Base-by-base conservation (phyloP, 1,140 invertebrate species). In the Lepidurus couesii region DNA sequence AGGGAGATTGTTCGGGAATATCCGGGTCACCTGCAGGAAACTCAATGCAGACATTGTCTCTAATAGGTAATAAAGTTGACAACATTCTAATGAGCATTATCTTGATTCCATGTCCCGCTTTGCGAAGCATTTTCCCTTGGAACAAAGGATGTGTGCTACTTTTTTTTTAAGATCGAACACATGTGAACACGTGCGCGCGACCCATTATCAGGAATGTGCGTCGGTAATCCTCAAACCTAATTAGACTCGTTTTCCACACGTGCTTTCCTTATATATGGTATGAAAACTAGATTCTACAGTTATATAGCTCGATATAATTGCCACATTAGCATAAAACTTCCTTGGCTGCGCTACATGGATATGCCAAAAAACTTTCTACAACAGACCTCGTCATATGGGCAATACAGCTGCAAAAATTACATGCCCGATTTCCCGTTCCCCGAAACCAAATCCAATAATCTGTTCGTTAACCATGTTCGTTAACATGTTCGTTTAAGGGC, bases 11-110 rank as follows among this genome's bases (percentile, higher is more conserved):
- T 34, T 34, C 53, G 0, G 2, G 34, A 65, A 65, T 65, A 65
- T 65, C 53, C 53, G 53, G 53, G 13, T 65, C 53, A 65, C 53
- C 53, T 65, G 53, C 53, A 65, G 53, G 53, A 65, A 65, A 65
- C 53, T 1, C 34, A 34, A 0, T 21, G 16, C 13, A 13, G 1
- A 16, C 13, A 21, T 65, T 0, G 6, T 65, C 4, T 21, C n/a
- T 16, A 65, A 65, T 21, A 21, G 21, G 53, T 21, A 65, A 3
- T 34, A 65, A 65, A 65, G 16, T 65, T 65, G 53, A 13, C 53
- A 65, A 65, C 16, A 34, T 34, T 34, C 6, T 65, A 65, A 65
- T 65, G 53, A 65, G 53, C 16, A n/a, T 7, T 65, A 65, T 65
- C 53, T n/a, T 21, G 53, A 65, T 16, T 65, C 16, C 53, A 47